Conservation (phyloP, 1,140 invertebrate genomes). For the Latrodectus geometricus region DNA sequence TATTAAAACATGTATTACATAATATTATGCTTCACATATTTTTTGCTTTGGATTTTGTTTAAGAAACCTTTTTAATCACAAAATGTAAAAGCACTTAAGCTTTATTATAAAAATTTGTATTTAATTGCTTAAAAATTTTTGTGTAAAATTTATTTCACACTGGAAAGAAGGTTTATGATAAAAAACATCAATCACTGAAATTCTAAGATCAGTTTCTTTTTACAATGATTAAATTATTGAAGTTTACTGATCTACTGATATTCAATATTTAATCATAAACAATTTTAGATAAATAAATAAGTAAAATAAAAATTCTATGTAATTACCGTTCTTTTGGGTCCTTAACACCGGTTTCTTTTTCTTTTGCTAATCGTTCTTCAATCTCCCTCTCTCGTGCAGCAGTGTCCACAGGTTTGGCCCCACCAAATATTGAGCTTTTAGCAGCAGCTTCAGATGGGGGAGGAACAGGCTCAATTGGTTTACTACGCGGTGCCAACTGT, state of each 20-base stretch:
- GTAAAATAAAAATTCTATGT: not conserved
- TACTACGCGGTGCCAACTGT: constrained; percentile 79
- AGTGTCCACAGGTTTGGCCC: constrained; percentile 94
- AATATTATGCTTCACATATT: no score
- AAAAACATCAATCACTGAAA: no score
- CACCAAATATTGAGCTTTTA: constrained; percentile 84
- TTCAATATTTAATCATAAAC: constrained; percentile 1
- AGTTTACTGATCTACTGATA: not conserved
- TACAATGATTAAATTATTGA: no score
- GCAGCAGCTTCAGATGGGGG: constrained; percentile 66
- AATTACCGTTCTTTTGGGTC: constrained; percentile 48
- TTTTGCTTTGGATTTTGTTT: no score
- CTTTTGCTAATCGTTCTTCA: constrained; percentile 75
- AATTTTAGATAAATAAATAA: not conserved
- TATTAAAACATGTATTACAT: no score
- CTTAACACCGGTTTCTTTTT: constrained; percentile 52
- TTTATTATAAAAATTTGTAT: no score
- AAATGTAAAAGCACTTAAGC: no score
- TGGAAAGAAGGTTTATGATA: no score
- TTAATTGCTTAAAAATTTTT: no score
- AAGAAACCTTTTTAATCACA: no score
- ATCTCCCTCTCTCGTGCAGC: constrained; percentile 78
- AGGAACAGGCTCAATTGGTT: constrained; percentile 73
- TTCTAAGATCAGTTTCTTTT: no score
- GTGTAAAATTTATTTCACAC: no score